Evolutionary conservation across 1,140 invertebrate genomes (phyloP), one percentile per base, ranked within the genome.

Genomic region (Sycophila sp.): DNA sequence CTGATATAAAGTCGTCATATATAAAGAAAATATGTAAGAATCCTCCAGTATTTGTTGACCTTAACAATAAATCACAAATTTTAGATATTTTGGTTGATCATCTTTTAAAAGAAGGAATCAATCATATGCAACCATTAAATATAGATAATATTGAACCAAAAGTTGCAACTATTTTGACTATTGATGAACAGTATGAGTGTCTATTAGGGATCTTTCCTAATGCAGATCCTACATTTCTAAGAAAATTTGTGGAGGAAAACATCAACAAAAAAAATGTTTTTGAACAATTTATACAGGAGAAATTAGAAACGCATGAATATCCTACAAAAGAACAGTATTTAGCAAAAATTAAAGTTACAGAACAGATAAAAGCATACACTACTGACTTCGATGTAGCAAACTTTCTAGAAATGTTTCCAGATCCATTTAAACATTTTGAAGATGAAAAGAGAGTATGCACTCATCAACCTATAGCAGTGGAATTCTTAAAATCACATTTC

Each of bases 181-280:
- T 78, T 11, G 76, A 80, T 62, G 77, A 82, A 17, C 80, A 83
- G 45, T 85, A 86, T 73, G 81, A 83, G 15, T 78, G 80, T 71
- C 72, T 84, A 1, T 53, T 76, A 32, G 79, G 75, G 26, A 81
- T 86, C 60, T 81, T 88, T 60, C 86, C 85, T 10, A 73, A 85
- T 65, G 85, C 88, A 63, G 89, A 90, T 80, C 87, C 89, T 1
- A 81, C 79, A 42, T 90, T 86, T 83, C 75, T 90, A 19, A 79
- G 81, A 60, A 75, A 86, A 30, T 32, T 79, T 58, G 77, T 80
- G 1, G 76, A 78, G 59, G 66, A 74, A 22, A 78, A 78, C 2
- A 40, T 76, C 4, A 63, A 76, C 8, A 42, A 77, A 34, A 62
- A 73, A 6, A 71, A 81, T 38, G 74, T 59, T 4, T 60, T 86